Percentiles rank a stretch among this genome's conserved stretches.
Evolutionary conservation across 2,797 vertebrate species (phyloP).

Genomic region (Cirrhinus molitorella): DNA sequence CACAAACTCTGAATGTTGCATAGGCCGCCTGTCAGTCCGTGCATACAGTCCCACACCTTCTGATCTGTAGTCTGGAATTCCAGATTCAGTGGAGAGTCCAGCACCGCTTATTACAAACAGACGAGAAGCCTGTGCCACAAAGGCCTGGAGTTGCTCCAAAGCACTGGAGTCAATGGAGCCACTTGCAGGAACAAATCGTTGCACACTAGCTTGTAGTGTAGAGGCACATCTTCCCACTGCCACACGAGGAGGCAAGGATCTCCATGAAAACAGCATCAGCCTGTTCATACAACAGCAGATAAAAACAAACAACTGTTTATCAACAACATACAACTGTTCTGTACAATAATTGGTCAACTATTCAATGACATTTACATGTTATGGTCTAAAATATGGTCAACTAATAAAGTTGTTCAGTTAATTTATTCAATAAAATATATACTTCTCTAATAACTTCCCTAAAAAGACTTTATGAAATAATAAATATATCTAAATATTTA

Average conservation of each 20-base stretch:
- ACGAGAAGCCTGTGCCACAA: constrained; percentile 80
- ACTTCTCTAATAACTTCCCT: too few relatives aligned
- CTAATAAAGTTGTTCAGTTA: not conserved
- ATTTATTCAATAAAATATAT: not conserved
- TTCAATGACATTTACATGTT: not conserved
- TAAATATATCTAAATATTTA: too few relatives aligned
- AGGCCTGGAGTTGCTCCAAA: constrained; percentile 85
- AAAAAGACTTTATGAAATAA: not conserved
- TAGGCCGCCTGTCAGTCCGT: constrained; percentile 87
- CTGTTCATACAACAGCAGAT: constrained; percentile 7
- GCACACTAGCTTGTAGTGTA: constrained; percentile 57
- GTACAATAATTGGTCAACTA: not conserved
- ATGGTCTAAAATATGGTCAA: not conserved
- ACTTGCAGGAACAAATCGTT: constrained; percentile 86
- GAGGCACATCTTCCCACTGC: constrained; percentile 50
- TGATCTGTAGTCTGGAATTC: constrained; percentile 96
- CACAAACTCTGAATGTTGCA: constrained; percentile 89
- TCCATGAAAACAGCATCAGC: constrained; percentile 69
- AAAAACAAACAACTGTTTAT: not conserved
- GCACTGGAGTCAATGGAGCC: constrained; percentile 74
- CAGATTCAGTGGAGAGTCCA: constrained; percentile 95
- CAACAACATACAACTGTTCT: not conserved
- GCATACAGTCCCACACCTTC: constrained; percentile 92
- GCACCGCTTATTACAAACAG: constrained; percentile 92
- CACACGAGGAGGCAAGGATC: constrained; percentile 48